Evolutionary conservation across 2,113 vertebrate species (phyloP).

Genomic region (Scolopax mira): DNA sequence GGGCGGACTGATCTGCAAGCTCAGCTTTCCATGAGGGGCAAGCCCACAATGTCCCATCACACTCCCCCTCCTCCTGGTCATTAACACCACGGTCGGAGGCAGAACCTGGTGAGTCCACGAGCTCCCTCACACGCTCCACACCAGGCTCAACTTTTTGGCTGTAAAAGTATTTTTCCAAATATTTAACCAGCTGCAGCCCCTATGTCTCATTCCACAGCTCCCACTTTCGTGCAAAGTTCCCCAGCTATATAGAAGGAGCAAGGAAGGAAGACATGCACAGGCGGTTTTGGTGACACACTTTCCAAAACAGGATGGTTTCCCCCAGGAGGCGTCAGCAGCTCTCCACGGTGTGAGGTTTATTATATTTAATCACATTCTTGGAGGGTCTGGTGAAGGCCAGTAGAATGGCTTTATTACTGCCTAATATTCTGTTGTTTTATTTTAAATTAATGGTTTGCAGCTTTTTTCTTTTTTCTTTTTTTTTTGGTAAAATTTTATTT

Average conservation of each 20-base stretch:
- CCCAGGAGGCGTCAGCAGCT: not conserved
- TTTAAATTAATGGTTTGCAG: conserved; percentile 1
- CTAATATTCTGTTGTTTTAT: not conserved
- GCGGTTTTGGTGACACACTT: not conserved
- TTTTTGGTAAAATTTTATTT: not conserved
- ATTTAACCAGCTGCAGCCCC: not conserved
- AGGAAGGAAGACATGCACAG: not conserved
- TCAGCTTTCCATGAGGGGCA: not conserved
- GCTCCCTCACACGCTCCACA: not conserved
- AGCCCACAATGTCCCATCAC: not conserved
- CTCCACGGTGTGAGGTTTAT: not conserved
- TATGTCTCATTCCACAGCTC: not conserved
- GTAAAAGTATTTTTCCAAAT: not conserved
- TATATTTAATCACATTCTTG: not conserved
- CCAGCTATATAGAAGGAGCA: not conserved
- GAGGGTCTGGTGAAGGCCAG: not conserved
- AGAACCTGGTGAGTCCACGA: not conserved
- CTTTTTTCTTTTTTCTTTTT: not conserved
- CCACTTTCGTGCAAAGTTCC: not conserved
- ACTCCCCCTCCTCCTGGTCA: not conserved
- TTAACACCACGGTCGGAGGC: not conserved
- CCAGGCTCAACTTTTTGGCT: not conserved
- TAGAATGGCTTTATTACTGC: not conserved
- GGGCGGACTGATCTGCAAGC: not conserved
- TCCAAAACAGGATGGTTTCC: not conserved